Evolutionary conservation across 2,113 vertebrate species (phyloP).

Genomic region (Lepus americanus): DNA sequence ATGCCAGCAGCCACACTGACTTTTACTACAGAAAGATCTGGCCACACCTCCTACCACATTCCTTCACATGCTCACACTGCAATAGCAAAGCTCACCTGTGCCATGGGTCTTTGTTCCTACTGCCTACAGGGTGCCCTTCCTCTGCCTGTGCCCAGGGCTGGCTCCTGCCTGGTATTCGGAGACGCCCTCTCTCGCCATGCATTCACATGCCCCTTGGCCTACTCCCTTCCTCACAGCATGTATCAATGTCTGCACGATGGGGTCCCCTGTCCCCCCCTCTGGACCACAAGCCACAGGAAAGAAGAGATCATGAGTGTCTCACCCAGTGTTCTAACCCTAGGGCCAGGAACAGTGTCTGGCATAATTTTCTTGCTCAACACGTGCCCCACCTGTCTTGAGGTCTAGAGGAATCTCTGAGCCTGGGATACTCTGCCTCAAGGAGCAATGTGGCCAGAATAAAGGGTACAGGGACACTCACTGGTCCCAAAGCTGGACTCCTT

Average conservation of each 20-base stretch:
- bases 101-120: background rate
- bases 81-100: fast-evolving
- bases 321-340: background rate
- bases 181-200: background rate
- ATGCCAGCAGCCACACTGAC: background rate
- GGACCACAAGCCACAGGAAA: background rate
- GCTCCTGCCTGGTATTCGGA: background rate
- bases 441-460: background rate
- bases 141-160: background rate
- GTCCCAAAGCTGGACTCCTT: background rate
- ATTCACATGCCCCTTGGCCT: background rate
- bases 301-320: background rate
- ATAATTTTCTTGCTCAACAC: background rate
- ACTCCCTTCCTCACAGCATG: background rate
- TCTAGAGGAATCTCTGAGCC: background rate
- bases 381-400: background rate
- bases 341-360: background rate
- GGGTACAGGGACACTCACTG: fast-evolving
- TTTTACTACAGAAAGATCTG: background rate
- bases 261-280: background rate
- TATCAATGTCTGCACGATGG: background rate
- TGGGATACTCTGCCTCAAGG: background rate
- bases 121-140: background rate
- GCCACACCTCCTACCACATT: background rate
- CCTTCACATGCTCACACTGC: background rate